Evolutionary conservation across 2,888 invertebrate species (phyloP).

Genomic region (Eupithecia tripunctaria): DNA sequence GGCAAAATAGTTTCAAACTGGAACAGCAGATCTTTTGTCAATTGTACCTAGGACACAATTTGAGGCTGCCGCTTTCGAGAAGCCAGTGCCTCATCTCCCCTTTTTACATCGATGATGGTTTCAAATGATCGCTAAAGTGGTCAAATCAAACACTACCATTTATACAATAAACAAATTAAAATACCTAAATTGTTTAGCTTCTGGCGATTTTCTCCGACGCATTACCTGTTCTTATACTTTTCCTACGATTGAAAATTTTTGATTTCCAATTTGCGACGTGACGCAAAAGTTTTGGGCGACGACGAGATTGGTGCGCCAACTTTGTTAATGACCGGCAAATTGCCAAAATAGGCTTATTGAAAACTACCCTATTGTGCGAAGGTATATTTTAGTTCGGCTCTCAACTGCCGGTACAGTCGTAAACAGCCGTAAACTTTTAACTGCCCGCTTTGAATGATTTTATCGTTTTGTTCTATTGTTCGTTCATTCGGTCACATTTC

Average conservation of each 20-base stretch:
- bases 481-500: constrained; percentile 26
- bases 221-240: neutral
- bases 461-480: constrained; percentile 24
- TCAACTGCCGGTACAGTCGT: constrained; percentile 12
- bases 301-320: constrained; percentile 22
- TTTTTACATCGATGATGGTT: no score
- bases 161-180: no score
- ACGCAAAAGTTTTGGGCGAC: constrained; percentile 16
- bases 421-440: constrained; percentile 28
- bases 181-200: no score
- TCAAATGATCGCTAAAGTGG: neutral
- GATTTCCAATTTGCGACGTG: neutral
- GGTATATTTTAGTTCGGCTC: constrained; percentile 26
- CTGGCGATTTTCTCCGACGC: neutral
- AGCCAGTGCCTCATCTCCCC: no score
- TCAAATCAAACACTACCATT: no score
- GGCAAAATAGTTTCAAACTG: no score
- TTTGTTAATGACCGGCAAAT: constrained; percentile 39
- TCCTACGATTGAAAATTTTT: neutral
- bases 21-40: no score
- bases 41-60: no score
- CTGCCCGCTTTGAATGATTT: constrained; percentile 30
- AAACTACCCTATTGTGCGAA: constrained; percentile 28
- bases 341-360: constrained; percentile 36
- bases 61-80: no score